Percentiles rank a stretch among this genome's conserved stretches.
Conservation (phyloP, 2,113 vertebrate species). For the Barnardius zonarius region DNA sequence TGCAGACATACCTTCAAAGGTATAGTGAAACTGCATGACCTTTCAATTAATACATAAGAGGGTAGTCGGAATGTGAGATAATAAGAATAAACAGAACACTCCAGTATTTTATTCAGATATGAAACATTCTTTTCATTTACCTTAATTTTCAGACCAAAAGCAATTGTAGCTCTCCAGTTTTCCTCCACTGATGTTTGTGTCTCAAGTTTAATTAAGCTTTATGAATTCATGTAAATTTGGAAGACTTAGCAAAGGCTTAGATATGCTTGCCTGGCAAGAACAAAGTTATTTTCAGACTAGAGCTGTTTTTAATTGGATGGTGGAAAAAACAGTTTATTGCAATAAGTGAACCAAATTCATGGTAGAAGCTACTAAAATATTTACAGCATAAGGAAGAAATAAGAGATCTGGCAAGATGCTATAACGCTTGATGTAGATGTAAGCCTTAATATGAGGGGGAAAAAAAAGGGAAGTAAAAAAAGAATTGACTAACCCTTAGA, state of each 20-base stretch:
- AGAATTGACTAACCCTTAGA: neutral
- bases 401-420: neutral
- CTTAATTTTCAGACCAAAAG: neutral
- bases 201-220: slow-evolving; percentile 30
- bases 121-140: neutral
- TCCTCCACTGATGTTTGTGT: neutral
- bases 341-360: slow-evolving; percentile 10
- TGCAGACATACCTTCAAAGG: neutral
- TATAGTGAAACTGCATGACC: slow-evolving; percentile 2
- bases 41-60: slow-evolving; percentile 16
- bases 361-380: slow-evolving; percentile 40
- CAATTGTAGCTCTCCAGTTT: neutral
- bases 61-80: slow-evolving; percentile 17
- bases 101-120: neutral
- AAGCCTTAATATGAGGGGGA: neutral
- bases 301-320: slow-evolving; percentile 22
- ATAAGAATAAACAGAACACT: neutral
- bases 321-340: neutral
- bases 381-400: slow-evolving; percentile 17
- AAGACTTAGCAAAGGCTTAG: slow-evolving; percentile 25
- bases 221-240: slow-evolving; percentile 4
- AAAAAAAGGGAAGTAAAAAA: neutral
- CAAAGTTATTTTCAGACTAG: neutral
- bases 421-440: neutral
- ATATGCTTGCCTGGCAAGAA: slow-evolving; percentile 13